Evolutionary conservation across 2,888 invertebrate genomes (phyloP), one percentile per base, ranked within the genome.

Genomic region (Tridacna gigas): DNA sequence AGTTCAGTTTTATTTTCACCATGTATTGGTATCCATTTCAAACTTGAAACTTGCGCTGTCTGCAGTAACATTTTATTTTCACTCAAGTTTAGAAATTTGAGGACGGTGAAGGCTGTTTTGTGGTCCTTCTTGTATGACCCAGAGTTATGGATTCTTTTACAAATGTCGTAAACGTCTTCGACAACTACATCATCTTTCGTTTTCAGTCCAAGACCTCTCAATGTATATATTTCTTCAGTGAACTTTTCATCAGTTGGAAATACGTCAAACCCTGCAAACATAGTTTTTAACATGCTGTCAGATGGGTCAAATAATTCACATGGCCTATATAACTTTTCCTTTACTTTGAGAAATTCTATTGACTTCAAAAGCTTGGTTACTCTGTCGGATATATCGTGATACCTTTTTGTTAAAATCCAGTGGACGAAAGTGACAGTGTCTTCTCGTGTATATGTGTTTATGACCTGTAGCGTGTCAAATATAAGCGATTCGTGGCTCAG

Each of bases 251-350:
- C 78, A 20, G n/a, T 51, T 37, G 84, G 84, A 81, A 87, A 84
- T 25, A 51, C 15, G 15, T 71, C 22, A 26, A 69, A 63, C 71
- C 71, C 60, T 0, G n/a, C 15, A 45, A 87, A 63, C 13, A 87
- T 26, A 13, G 65, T 48, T 47, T 20, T 37, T 15, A 83, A 45
- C 37, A 60, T 63, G 0, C 61, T 63, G 25, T 83, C 77, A 20
- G 66, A n/a, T 0, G 80, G 79, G 61, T 87, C 83, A 71, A 77
- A 87, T 20, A 87, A 37, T 20, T 87, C 82, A 7, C 26, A 13
- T 15, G 84, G 79, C 73, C 37, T 60, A 37, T 25, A n/a, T 15
- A 65, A n/a, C 2, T 73, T 37, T 45, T 63, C 61, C 20, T 22
- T 12, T 20, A 45, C 63, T 22, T 4, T 15, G 37, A 61, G 22